Evolutionary conservation across 2,113 vertebrate species (phyloP).

Genomic region (Caracal caracal): DNA sequence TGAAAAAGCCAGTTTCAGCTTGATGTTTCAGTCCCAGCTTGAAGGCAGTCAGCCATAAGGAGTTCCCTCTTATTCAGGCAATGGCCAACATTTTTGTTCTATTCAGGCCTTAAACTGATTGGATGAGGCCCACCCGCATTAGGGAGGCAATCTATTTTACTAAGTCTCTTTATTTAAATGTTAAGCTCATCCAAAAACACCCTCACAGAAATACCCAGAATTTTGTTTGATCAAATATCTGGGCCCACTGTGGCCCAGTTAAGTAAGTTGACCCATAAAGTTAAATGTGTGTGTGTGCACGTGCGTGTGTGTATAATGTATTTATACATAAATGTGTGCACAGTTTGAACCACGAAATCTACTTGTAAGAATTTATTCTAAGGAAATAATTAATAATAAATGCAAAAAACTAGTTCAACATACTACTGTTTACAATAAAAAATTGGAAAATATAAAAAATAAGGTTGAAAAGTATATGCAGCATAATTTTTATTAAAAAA

Average conservation of each 20-base stretch:
- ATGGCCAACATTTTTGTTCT: not conserved
- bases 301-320: not conserved
- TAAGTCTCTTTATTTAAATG: not conserved
- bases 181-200: not conserved
- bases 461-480: not conserved
- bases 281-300: not conserved
- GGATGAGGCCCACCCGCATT: not conserved
- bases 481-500: not conserved
- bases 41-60: not conserved
- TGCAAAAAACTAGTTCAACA: not conserved
- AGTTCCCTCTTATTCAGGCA: not conserved
- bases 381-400: not conserved
- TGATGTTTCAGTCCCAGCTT: not conserved
- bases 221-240: not conserved
- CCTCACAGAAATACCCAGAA: not conserved
- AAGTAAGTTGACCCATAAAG: not conserved
- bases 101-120: not conserved
- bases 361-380: conserved; percentile 34
- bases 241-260: not conserved
- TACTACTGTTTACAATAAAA: not conserved
- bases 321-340: not conserved
- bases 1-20: not conserved
- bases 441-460: not conserved
- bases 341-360: not conserved
- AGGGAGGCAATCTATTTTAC: not conserved